Base-by-base conservation (phyloP, 2,113 vertebrate genomes). In the Myanophis thanlyinensis region DNA sequence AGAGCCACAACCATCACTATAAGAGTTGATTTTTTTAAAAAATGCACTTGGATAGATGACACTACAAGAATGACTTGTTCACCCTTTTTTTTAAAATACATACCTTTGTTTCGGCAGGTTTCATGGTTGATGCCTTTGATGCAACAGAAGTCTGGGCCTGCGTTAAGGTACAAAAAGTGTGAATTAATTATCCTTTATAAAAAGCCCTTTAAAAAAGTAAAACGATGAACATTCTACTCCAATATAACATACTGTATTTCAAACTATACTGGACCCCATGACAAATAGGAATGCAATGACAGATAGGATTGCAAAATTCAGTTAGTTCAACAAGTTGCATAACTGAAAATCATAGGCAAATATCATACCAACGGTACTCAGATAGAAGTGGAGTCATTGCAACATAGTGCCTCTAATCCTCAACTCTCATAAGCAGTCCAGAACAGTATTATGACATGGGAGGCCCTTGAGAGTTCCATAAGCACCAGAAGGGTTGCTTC, bases 91-190 rank as follows among this genome's bases (percentile, higher is more conserved):
- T 89, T 1, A 91, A 13, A 46, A 87, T 67, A 62, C 90, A 51
- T 97, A 98, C 98, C 97, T 96, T 97, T 67, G 95, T 59, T 94
- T 97, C 97, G 92, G 96, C 95, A 12, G 97, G 94, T 88, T 97
- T 97, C 97, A 96, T 96, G 10, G 89, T 92, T 91, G 62, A 59
- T 67, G 94, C 0, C 86, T 95, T 96, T 92, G 95, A 62, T 73
- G 90, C 84, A 91, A 93, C 93, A 0, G 95, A 27, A 18, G 94
- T 2, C 48, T 94, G 93, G 2, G 95, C 90, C 96, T 97, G 93
- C 53, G 20, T 92, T 56, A 44, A 86, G 59, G 23, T 53, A 8
- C 25, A 88, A 89, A 92, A 80, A 52, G 47, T 54, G 25, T 92
- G 4, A 67, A 87, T 62, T 88, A 52, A 67, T 73, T 73, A 35